Base-by-base conservation (phyloP, 2,888 invertebrate species). In the Drosophila quinaria region DNA sequence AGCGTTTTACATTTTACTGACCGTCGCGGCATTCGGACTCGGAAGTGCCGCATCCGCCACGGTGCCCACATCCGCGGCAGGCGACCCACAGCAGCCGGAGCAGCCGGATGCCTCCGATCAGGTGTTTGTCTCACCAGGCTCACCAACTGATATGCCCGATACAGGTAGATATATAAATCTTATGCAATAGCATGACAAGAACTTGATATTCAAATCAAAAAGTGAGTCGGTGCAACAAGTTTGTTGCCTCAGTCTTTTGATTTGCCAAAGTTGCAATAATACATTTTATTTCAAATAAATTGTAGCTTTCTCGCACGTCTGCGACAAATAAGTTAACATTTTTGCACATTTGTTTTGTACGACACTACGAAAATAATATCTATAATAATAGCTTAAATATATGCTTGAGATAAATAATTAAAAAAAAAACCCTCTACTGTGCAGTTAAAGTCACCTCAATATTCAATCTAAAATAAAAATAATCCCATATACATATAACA, bases 41-140 rank as follows among this genome's bases (percentile, higher is more conserved):
- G 91, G 91, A 90, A 90, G 90, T 90, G 78, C 70, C 49, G 74
- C 75, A 59, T 76, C 83, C 65, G 81, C 82, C 44, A 68, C 82
- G 56, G 67, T 87, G 64, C 76, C 80, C 52, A 67, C 78, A 54
- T 78, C 82, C 60, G 74, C 58, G 39, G 61, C 70, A 17, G 73
- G 60, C 66, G 81, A 66, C 33, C 68, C 63, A 46, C 78, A 74
- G 63, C 66, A 59, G 70, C 4, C 66, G 46, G 60, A 42, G 29
- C 51, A 49, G 11, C 37, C n/a, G 39, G 31, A 46, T 33, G 61
- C 49, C 52, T 54, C 60, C 72, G 63, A 59, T 52, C 58, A 69
- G 58, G 55, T 65, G 66, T 46, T 47, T 22, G 49, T 52, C 35
- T 49, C 71, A 42, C 50, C 69, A 60, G 73, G 60, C 39, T 69